Percentiles rank a stretch among this genome's conserved stretches.
phyloP scores from a whole-genome alignment of 2,797 vertebrate genomes.

The Pseudopleuronectes americanus region DNA sequence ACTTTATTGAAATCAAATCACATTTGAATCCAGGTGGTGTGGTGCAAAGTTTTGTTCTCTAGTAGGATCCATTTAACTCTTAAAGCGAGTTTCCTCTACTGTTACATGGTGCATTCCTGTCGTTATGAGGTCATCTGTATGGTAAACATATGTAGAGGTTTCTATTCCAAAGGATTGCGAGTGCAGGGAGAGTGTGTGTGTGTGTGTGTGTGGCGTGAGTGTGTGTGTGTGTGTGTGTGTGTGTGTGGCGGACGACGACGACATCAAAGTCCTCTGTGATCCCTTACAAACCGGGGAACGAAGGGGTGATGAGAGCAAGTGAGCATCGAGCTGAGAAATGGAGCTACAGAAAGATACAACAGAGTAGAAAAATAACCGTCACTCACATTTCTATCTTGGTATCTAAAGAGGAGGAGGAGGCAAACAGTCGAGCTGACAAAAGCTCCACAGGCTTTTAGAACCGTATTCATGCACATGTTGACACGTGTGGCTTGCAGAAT shows the following conservation, averaged over 20 bases:
- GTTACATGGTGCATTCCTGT: constrained; percentile 72
- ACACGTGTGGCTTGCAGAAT: constrained; percentile 17
- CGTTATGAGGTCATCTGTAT: constrained; percentile 78
- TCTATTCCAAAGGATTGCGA: constrained; percentile 34
- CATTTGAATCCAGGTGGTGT: too few species aligned
- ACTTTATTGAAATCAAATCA: constrained; percentile 4
- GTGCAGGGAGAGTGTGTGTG: constrained; percentile 16
- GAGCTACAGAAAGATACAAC: constrained; percentile 39
- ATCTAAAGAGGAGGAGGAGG: neutral
- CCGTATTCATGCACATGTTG: constrained; percentile 23
- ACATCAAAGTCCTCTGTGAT: constrained; percentile 69
- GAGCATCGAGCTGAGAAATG: constrained; percentile 51
- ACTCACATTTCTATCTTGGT: neutral
- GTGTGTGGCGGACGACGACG: neutral
- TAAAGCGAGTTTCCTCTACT: constrained; percentile 40
- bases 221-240: neutral
- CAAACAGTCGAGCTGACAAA: constrained; percentile 7
- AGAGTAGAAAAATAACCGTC: constrained; percentile 12
- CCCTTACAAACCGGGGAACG: constrained; percentile 64
- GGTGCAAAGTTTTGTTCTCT: constrained; percentile 17
- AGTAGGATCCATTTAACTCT: constrained; percentile 26
- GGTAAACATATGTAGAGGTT: constrained; percentile 73
- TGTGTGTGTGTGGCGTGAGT: neutral
- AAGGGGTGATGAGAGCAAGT: constrained; percentile 69
- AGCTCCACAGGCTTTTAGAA: constrained; percentile 3